Base-by-base conservation (phyloP, 2,797 vertebrate genomes). In the Kryptopterus vitreolus region DNA sequence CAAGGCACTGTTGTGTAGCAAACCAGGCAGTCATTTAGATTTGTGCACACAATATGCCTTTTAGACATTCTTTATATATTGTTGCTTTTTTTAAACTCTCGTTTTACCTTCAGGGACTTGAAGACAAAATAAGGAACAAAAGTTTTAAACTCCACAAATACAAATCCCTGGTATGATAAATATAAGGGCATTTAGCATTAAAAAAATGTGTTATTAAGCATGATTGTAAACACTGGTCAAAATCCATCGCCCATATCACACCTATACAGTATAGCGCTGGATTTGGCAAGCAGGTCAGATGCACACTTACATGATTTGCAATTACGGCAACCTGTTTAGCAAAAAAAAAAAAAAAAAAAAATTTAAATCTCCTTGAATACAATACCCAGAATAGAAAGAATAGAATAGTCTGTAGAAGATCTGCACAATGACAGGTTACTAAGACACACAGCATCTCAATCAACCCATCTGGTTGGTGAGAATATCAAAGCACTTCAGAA, bases 1-100 rank as follows among this genome's bases (percentile, higher is more conserved):
- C 90, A 93, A 93, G 92, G 92, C 91, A 93, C 90, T 88, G 89
- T 87, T 85, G 87, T 88, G 83, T 89, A 88, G 88, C 89, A 90
- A 88, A 92, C 85, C 89, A 89, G 90, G 87, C 88, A 87, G 89
- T 73, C 90, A 52, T 57, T 63, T 76, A 3, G 62, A 29, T 24
- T 76, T 83, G 50, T 81, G 86, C 73, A 87, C 79, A 85, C 72
- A 68, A 82, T 81, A 59, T 87, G 85, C 65, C 76, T 74, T 81
- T 57, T 55, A 82, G 85, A 87, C 79, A 84, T 86, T 87, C 83
- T 86, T 88, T 85, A 91, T 90, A 90, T 80, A 85, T 81, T 43
- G 66, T 70, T 66, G 38, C 8, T 29, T 52, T 62, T 62, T 53
- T 70, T 38, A 20, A 43, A 58, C 26, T 58, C 15, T 50, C 15